Base-by-base conservation (phyloP, 1,140 invertebrate genomes). In the Papilio aristodemus region DNA sequence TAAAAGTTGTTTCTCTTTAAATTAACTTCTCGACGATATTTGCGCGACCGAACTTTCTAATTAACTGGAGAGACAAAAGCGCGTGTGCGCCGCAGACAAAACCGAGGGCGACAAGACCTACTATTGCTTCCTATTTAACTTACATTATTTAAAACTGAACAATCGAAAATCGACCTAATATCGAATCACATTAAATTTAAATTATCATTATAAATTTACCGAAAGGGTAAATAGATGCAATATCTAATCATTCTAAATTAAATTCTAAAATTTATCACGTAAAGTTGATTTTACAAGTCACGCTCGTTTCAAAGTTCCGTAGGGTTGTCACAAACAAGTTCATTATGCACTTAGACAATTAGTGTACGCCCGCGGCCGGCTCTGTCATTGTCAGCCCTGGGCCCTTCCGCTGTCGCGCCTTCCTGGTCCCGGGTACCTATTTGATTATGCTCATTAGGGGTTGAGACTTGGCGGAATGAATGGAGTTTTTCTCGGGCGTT, bases 311-410 rank as follows among this genome's bases (percentile, higher is more conserved):
- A 77, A 80, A 79, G 77, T 77, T 83, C 70, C 70, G 75, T 85
- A 87, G 79, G 85, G 84, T 83, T 85, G 81, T 80, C 83, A 81
- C 78, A 80, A 86, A 87, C 79, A 90, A 88, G 86, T 90, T 90
- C 86, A 87, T 90, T 90, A 90, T 88, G 81, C 86, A 90, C 87
- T 90, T 88, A 88, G 85, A 90, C 87, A 90, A 90, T 90, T 88
- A 90, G 81, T 88, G 87, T 88, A 88, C 83, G 84, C 85, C 80
- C 67, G 83, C 75, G 84, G 86, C 76, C 77, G 71, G 72, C 73
- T 73, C 64, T 43, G 77, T 77, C 82, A 83, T 80, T 87, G 82
- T 84, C 78, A 80, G 83, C 87, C 82, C 82, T 83, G 77, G 78
- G 86, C 82, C 79, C 71, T 88, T 88, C 87, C 86, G 84, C 77